These are phyloP conservation scores for Agrypnus murinus DNA, from an alignment of 2,888 invertebrate species.

Conservation along the genomic window DNA sequence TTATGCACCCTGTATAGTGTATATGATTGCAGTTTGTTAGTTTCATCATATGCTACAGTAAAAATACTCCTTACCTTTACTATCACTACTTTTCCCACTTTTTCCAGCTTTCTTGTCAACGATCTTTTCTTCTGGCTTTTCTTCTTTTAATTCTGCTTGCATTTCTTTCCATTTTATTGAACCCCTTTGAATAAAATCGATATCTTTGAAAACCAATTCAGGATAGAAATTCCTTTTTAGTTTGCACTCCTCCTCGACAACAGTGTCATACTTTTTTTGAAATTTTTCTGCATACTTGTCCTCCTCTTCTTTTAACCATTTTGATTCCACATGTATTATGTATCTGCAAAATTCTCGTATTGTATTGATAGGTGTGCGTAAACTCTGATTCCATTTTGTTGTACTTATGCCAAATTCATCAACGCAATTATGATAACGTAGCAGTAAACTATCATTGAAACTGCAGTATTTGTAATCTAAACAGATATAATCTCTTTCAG, in stretches of 20 bases:
- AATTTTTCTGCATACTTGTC: slow-evolving; percentile 7
- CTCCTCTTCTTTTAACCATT: slow-evolving; percentile 40
- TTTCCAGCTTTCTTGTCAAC: slow-evolving; percentile 8
- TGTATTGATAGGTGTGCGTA: slow-evolving; percentile 29
- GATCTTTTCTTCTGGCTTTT: neutral
- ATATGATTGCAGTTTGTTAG: too few relatives aligned
- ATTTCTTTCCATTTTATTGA: slow-evolving; percentile 43
- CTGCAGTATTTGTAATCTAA: slow-evolving; percentile 38
- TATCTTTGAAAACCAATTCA: slow-evolving; percentile 26
- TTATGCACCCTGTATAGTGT: too few relatives aligned
- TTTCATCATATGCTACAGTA: too few relatives aligned
- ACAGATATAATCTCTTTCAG: slow-evolving; percentile 33
- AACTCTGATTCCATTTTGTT: slow-evolving; percentile 28
- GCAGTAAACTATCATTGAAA: slow-evolving; percentile 41
- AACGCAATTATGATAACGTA: slow-evolving; percentile 41
- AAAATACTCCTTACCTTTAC: neutral
- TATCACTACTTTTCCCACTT: slow-evolving; percentile 7
- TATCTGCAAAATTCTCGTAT: slow-evolving; percentile 40
- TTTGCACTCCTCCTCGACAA: neutral
- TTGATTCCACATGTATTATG: slow-evolving; percentile 31
- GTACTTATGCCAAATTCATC: slow-evolving; percentile 42
- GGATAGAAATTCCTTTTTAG: slow-evolving; percentile 34
- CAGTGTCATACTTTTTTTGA: neutral
- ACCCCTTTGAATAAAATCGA: slow-evolving; percentile 39
- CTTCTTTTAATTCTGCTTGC: neutral